Evolutionary conservation across 2,113 vertebrate species (phyloP).

Genomic region (Acanthisitta chloris): DNA sequence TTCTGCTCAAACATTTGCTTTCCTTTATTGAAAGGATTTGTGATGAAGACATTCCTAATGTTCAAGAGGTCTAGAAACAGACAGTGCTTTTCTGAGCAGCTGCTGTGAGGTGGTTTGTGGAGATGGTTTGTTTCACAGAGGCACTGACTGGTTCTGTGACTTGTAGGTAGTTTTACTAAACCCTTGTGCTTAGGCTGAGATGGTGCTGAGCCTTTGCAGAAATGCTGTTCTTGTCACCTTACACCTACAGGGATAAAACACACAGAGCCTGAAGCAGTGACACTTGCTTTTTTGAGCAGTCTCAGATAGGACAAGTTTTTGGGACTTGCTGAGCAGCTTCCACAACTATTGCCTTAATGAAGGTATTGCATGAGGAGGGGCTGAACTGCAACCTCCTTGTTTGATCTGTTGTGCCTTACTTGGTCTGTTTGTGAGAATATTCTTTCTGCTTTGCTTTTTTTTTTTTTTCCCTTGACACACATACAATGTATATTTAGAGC

Average conservation of each 20-base stretch:
- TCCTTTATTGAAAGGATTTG: background rate
- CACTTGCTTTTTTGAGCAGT: background rate
- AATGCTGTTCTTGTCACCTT: background rate
- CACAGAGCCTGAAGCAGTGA: background rate
- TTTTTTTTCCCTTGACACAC: background rate
- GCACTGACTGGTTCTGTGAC: background rate
- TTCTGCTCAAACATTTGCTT: background rate
- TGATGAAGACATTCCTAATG: background rate
- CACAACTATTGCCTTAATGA: background rate
- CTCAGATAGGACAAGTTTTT: background rate
- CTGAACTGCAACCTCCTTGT: background rate
- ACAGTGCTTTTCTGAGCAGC: background rate
- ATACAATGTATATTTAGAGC: background rate
- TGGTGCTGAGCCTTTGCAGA: background rate
- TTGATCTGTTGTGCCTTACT: background rate
- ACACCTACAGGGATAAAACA: background rate
- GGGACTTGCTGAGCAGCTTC: background rate
- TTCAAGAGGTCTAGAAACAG: background rate
- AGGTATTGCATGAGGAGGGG: background rate
- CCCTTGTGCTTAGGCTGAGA: background rate
- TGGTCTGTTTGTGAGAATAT: background rate
- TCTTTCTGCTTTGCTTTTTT: background rate
- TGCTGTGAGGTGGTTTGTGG: too few species aligned
- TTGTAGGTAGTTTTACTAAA: background rate
- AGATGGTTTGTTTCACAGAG: background rate